These are phyloP conservation scores for Nixonia krombeini DNA, from an alignment of 1,140 invertebrate genomes.

Conservation along the genomic window DNA sequence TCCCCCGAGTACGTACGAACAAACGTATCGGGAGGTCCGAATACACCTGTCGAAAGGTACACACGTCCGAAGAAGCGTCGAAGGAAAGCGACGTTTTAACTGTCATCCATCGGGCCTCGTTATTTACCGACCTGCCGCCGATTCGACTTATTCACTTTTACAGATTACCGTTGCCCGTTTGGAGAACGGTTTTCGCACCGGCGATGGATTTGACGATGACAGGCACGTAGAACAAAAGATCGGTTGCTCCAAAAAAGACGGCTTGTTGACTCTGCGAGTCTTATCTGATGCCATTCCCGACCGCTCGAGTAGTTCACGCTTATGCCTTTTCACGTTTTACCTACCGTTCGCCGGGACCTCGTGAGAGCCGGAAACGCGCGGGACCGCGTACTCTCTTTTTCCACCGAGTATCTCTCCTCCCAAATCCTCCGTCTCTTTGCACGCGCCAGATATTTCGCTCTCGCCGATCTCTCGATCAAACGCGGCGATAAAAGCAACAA, in stretches of 20 bases:
- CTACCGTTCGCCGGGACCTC: neutral
- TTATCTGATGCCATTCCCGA: neutral
- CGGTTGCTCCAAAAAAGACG: neutral
- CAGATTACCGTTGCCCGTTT: neutral
- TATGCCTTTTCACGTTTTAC: neutral
- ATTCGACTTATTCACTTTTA: neutral
- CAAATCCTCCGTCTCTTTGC: no score
- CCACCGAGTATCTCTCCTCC: no score
- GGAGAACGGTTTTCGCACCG: neutral
- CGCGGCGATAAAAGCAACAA: no score
- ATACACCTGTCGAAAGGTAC: neutral
- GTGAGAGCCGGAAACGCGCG: conserved; percentile 1
- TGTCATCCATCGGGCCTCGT: neutral
- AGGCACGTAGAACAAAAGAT: neutral
- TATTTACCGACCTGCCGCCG: neutral
- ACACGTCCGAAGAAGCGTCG: neutral
- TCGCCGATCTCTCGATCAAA: no score
- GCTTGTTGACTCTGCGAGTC: neutral
- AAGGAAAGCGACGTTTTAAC: neutral
- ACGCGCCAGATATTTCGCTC: no score
- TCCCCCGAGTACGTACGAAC: no score
- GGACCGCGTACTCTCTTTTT: no score
- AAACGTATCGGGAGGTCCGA: no score
- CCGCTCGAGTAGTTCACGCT: neutral
- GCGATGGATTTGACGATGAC: neutral